These are phyloP conservation scores for Ptychoptera albimana DNA, from an alignment of 2,888 invertebrate species.

Conservation along the genomic window DNA sequence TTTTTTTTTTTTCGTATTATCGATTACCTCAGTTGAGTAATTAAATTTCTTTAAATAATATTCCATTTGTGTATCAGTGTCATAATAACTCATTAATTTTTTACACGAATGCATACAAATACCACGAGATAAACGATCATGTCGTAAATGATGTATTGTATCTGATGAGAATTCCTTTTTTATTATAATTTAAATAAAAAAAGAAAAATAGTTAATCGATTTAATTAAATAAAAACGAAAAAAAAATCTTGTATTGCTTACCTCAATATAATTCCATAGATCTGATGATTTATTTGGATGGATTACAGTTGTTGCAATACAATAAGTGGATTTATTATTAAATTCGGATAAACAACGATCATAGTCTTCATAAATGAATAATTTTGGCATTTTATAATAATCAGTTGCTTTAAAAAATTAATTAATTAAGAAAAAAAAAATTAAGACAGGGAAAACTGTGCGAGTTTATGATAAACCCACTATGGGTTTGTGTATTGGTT, in stretches of 20 bases:
- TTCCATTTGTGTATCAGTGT: neutral
- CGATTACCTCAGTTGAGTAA: conserved; percentile 2
- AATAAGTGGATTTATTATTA: conserved; percentile 18
- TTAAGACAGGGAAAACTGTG: too few species aligned
- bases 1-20: neutral
- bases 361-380: conserved; percentile 25
- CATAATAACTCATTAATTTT: conserved; percentile 2
- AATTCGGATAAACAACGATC: conserved; percentile 23
- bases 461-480: too few species aligned
- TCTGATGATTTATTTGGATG: conserved; percentile 1
- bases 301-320: conserved; percentile 1
- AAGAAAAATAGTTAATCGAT: neutral
- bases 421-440: too few species aligned
- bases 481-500: too few species aligned
- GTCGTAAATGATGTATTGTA: conserved; percentile 6
- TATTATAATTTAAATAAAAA: too few species aligned
- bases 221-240: neutral
- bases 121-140: conserved; percentile 8
- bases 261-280: conserved; percentile 4
- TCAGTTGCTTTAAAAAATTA: conserved; percentile 12
- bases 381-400: conserved; percentile 26
- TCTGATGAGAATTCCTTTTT: conserved; percentile 7
- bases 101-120: conserved; percentile 9
- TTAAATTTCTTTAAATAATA: conserved; percentile 3
- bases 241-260: neutral